These are phyloP conservation scores for Halcyon smyrnensis DNA, from an alignment of 2,797 vertebrate genomes.

Conservation along the genomic window DNA sequence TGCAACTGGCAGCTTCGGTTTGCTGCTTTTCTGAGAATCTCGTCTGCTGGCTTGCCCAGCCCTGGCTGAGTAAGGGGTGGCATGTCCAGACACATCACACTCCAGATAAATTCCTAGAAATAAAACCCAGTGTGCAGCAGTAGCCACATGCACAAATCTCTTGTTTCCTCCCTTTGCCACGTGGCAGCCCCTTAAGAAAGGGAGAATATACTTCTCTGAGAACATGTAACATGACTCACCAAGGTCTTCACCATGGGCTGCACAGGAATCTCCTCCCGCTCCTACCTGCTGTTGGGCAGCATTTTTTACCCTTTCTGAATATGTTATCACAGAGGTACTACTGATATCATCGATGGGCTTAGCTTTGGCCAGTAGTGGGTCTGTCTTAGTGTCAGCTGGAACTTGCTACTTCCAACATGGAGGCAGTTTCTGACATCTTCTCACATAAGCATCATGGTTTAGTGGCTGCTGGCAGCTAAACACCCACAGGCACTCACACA, in stretches of 20 bases:
- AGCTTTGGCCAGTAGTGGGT: not conserved
- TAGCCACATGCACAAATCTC: not conserved
- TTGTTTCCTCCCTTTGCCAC: fast-evolving
- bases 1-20: fast-evolving
- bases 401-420: not conserved
- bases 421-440: not conserved
- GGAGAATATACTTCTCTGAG: not conserved
- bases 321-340: not conserved
- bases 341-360: not conserved
- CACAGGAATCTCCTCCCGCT: not conserved
- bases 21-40: not conserved
- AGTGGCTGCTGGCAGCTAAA: no score
- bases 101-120: not conserved
- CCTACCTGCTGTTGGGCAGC: not conserved
- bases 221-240: not conserved
- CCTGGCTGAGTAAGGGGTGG: fast-evolving
- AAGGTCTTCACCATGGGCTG: not conserved
- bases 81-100: fast-evolving
- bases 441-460: not conserved
- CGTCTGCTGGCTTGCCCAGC: fast-evolving
- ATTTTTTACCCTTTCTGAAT: not conserved
- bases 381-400: not conserved
- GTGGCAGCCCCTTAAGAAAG: not conserved
- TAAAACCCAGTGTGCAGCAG: not conserved
- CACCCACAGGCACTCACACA: no score